These are phyloP conservation scores for Diogma glabrata DNA, from an alignment of 2,888 invertebrate species.

Conservation along the genomic window DNA sequence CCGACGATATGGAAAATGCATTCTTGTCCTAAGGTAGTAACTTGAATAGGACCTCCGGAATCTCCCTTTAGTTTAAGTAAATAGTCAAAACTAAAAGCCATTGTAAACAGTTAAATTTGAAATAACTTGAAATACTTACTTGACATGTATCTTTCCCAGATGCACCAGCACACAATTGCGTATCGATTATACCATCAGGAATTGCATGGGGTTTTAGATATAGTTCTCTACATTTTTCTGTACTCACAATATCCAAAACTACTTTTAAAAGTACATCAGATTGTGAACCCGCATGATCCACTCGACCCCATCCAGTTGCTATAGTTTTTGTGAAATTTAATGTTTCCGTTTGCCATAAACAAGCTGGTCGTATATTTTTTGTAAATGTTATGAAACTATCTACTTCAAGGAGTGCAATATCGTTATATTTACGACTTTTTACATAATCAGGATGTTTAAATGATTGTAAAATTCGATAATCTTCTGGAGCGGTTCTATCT, in stretches of 20 bases:
- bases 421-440: slow-evolving; percentile 1
- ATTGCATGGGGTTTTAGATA: too few relatives aligned
- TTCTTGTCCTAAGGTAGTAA: slow-evolving; percentile 15
- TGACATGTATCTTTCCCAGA: slow-evolving; percentile 32
- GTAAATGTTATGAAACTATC: slow-evolving; percentile 25
- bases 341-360: slow-evolving; percentile 37
- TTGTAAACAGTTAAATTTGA: too few relatives aligned
- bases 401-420: slow-evolving; percentile 13
- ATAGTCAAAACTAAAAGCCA: too few relatives aligned
- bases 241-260: background rate
- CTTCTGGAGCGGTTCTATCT: slow-evolving; percentile 3
- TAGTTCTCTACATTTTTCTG: background rate
- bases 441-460: slow-evolving; percentile 11
- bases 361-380: slow-evolving; percentile 45
- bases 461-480: slow-evolving; percentile 8
- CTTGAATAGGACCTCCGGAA: slow-evolving; percentile 32
- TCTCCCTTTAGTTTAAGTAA: too few relatives aligned
- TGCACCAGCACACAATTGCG: slow-evolving; percentile 32
- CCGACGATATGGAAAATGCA: slow-evolving; percentile 18
- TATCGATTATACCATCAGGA: slow-evolving; percentile 25
- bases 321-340: slow-evolving; percentile 37
- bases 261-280: slow-evolving; percentile 7
- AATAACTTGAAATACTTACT: too few relatives aligned
- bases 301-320: slow-evolving; percentile 49
- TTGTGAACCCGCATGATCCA: background rate